These are phyloP conservation scores for Crocallis elinguaria DNA, from an alignment of 2,888 invertebrate genomes.

Conservation along the genomic window DNA sequence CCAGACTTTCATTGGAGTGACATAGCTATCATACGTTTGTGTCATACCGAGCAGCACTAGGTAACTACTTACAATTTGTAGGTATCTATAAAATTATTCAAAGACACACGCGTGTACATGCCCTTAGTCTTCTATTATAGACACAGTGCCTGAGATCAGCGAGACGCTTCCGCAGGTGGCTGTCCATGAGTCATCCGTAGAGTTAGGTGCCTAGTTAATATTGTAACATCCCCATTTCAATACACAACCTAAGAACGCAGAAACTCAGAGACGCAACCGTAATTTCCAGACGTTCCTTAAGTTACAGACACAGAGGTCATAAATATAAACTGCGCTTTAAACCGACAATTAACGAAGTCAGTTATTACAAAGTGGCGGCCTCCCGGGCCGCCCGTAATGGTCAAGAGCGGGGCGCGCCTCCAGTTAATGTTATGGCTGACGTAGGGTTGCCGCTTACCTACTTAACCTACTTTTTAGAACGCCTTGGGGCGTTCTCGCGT, in stretches of 20 bases:
- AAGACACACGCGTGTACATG: no score
- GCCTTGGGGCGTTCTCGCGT: neutral
- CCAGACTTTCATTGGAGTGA: neutral
- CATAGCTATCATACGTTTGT: neutral
- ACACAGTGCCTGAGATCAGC: no score
- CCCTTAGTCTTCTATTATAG: no score
- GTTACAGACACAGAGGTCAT: constrained; percentile 2
- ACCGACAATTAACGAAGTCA: constrained; percentile 20
- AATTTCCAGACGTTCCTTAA: neutral
- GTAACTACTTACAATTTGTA: neutral
- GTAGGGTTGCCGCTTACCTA: constrained; percentile 8
- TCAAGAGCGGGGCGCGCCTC: constrained; percentile 14
- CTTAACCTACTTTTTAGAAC: neutral
- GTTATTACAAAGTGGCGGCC: constrained; percentile 22
- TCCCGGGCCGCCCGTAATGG: constrained; percentile 14
- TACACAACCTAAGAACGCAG: neutral
- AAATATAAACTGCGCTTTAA: constrained; percentile 22
- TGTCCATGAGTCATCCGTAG: no score
- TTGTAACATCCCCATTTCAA: no score
- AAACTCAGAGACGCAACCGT: neutral
- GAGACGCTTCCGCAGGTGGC: no score
- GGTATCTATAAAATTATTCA: no score
- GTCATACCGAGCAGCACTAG: neutral
- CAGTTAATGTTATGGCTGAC: constrained; percentile 2
- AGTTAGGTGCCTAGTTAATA: no score